phyloP scores from a whole-genome alignment of 2,888 invertebrate species.

The Lasioglossum figueresi region DNA sequence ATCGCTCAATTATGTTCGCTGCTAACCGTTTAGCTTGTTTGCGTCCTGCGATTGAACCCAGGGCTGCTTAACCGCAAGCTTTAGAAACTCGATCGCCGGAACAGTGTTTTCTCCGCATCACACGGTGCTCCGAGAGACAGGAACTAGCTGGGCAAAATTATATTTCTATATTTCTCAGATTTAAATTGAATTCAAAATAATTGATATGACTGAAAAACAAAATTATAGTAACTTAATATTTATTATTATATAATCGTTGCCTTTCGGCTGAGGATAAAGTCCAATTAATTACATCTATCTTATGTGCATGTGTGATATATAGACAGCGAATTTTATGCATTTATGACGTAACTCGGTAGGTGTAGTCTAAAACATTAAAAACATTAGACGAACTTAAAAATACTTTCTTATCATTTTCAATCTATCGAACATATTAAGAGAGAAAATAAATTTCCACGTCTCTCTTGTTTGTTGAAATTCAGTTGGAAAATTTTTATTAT shows the following conservation, averaged over 20 bases:
- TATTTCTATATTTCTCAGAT: neutral
- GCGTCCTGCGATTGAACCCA: constrained; percentile 20
- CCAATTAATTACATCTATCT: too few species aligned
- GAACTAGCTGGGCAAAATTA: neutral
- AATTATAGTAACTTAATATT: neutral
- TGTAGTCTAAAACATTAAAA: too few species aligned
- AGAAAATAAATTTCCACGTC: too few species aligned
- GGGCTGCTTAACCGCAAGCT: neutral
- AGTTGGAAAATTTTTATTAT: too few species aligned
- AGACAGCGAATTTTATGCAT: too few species aligned
- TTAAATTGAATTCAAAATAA: neutral
- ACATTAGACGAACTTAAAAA: too few species aligned
- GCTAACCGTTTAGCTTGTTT: constrained; percentile 13
- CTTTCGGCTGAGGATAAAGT: neutral
- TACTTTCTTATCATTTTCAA: too few species aligned
- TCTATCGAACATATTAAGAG: too few species aligned
- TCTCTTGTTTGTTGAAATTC: too few species aligned
- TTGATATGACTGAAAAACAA: neutral
- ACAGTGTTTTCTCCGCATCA: neutral
- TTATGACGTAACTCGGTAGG: too few species aligned
- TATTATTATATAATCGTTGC: neutral
- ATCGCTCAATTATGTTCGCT: constrained; percentile 48
- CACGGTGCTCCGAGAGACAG: neutral
- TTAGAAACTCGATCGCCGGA: neutral
- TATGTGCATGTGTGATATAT: too few species aligned